Evolutionary conservation across 2,113 vertebrate genomes (phyloP).

Genomic region (Melanocharis versteri): DNA sequence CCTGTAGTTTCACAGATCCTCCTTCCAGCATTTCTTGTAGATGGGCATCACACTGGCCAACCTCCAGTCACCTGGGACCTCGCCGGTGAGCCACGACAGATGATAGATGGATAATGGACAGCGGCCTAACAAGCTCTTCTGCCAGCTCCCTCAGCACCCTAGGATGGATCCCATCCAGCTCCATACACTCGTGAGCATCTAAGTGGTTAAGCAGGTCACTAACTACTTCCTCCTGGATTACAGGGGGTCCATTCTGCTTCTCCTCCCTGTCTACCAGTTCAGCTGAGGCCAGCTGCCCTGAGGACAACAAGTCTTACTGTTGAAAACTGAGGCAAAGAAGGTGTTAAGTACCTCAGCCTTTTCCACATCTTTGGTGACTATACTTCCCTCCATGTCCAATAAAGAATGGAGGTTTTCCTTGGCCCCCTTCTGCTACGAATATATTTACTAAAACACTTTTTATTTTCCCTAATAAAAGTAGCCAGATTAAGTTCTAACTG

Average conservation of each 20-base stretch:
- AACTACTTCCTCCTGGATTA: background rate
- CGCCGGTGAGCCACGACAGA: background rate
- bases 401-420: background rate
- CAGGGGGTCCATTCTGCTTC: background rate
- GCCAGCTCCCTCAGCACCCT: background rate
- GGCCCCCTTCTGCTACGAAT: background rate
- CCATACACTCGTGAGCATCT: background rate
- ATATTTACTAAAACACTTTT: background rate
- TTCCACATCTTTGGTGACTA: background rate
- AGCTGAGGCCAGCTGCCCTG: background rate
- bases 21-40: background rate
- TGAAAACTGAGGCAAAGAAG: background rate
- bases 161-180: background rate
- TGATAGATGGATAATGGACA: background rate
- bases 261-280: background rate
- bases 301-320: background rate
- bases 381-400: background rate
- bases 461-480: background rate
- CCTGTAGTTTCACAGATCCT: background rate
- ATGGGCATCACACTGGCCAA: background rate
- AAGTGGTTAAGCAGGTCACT: background rate
- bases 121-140: accelerated
- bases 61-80: background rate
- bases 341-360: background rate
- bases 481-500: background rate